phyloP scores from a whole-genome alignment of 2,888 invertebrate genomes.

The Torymus aiolomorphi region DNA sequence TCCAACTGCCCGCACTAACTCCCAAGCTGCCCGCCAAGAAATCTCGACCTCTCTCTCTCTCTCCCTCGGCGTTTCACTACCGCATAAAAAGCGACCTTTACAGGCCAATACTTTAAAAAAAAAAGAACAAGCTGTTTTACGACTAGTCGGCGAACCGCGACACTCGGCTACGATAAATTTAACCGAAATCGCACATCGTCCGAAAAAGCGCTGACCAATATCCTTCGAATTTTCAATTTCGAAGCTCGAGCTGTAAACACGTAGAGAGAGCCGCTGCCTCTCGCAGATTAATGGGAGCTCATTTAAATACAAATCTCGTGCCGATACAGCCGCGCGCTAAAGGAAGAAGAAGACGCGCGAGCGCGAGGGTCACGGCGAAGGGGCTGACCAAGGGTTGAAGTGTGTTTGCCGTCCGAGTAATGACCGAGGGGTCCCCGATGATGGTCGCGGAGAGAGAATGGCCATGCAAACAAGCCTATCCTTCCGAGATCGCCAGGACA shows the following conservation, averaged over 20 bases:
- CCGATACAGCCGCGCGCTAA: conserved; percentile 67
- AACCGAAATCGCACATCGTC: neutral
- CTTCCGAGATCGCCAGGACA: conserved; percentile 54
- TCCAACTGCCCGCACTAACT: neutral
- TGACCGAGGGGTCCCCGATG: conserved; percentile 71
- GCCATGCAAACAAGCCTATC: conserved; percentile 73
- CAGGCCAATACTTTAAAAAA: conserved; percentile 36
- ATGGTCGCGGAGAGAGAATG: conserved; percentile 71
- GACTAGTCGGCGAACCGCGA: conserved; percentile 13
- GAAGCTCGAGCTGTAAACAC: conserved; percentile 57
- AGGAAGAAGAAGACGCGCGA: conserved; percentile 34
- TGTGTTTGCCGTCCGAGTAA: conserved; percentile 76
- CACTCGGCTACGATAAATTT: conserved; percentile 41
- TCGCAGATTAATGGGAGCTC: conserved; percentile 74
- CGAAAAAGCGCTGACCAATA: conserved; percentile 54
- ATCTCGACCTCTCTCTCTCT: too few species aligned
- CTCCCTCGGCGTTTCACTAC: neutral
- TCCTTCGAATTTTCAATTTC: conserved; percentile 59
- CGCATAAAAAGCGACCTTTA: conserved; percentile 30
- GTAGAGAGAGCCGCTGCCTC: conserved; percentile 61
- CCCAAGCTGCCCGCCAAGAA: too few species aligned
- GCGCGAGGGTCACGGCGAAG: conserved; percentile 58
- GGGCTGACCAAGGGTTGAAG: conserved; percentile 73
- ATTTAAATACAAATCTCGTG: conserved; percentile 76
- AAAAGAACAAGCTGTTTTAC: conserved; percentile 46